phyloP scores from a whole-genome alignment of 2,888 invertebrate genomes.

The Aphelenchoides bicaudatus region DNA sequence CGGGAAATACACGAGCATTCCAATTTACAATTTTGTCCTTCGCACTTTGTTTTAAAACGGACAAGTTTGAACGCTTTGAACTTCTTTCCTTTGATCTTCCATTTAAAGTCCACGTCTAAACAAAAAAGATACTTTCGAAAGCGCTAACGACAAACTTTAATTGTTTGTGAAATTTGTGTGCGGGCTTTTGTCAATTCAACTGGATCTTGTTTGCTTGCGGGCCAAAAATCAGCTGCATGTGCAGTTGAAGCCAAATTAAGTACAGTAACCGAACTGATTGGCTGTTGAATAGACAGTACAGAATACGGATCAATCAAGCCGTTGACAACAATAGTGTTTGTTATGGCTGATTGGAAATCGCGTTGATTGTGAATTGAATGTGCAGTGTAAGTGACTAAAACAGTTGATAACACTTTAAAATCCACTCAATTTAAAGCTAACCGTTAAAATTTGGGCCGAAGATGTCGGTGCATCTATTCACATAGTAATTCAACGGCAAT shows the following conservation, averaged over 20 bases:
- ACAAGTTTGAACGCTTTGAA: not conserved
- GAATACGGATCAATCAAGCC: not conserved
- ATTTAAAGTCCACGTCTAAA: too few species aligned
- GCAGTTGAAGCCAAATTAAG: constrained; percentile 4
- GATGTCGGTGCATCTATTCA: not conserved
- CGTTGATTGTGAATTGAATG: not conserved
- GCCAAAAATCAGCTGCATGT: constrained; percentile 2
- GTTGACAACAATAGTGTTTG: constrained; percentile 3
- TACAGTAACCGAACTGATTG: not conserved
- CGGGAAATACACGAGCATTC: constrained; percentile 1
- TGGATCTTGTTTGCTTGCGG: not conserved
- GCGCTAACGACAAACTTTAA: too few species aligned
- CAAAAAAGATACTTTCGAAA: too few species aligned
- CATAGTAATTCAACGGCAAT: constrained; percentile 1
- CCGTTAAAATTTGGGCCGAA: not conserved
- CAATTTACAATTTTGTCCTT: not conserved
- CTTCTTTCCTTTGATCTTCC: constrained; percentile 8
- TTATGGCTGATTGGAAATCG: not conserved
- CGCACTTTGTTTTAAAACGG: too few species aligned
- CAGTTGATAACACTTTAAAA: not conserved
- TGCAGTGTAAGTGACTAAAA: constrained; percentile 2
- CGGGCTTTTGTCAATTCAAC: not conserved
- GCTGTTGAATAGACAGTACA: not conserved
- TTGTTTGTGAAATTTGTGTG: too few species aligned
- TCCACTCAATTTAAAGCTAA: too few species aligned